Evolutionary conservation across 2,113 vertebrate genomes (phyloP), one percentile per base, ranked within the genome.

Genomic region (Oenanthe oenanthe): DNA sequence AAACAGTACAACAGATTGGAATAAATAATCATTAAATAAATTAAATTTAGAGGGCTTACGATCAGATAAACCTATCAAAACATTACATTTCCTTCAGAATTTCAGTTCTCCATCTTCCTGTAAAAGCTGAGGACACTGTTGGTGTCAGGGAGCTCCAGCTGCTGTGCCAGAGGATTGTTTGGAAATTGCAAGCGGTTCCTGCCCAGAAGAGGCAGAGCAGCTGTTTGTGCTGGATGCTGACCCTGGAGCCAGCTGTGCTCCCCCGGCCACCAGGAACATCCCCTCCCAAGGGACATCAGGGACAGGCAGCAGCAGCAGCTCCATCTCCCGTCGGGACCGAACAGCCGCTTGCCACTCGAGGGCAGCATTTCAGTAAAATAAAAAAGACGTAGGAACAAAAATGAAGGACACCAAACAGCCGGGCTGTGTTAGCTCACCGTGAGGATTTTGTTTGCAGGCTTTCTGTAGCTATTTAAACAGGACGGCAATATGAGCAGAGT

Each of bases 301-400:
- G 54, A 19, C 67, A 6, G 26, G 24, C 58, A 29, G 67, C 17
- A 68, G 9, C 3, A 42, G 3, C 15, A 18, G 24, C 80, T 36
- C 6, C 0, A 21, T 19, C 60, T 48, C 50, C 80, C 9, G 7
- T 0, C 10, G 74, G 28, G 29, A 80, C 51, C 51, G 5, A 8
- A 6, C 74, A 36, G 36, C 81, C n/a, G 40, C 7, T 57, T 12
- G 4, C 92, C 81, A 88, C 90, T 87, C 90, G 90, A 85, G 95
- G 89, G 92, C 92, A 95, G 93, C 78, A 95, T 94, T 94, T 96
- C 85, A 45, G 78, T 50, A 48, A 14, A 60, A 61, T 77, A 70
- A 74, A 71, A 54, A 12, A 31, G 36, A 36, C 17, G 13, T 0
- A 13, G 29, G 26, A 74, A 78, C 2, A 13, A 32, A 48, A 42